These are phyloP conservation scores for Calosoma granatense DNA, from an alignment of 1,140 invertebrate species.

Conservation along the genomic window DNA sequence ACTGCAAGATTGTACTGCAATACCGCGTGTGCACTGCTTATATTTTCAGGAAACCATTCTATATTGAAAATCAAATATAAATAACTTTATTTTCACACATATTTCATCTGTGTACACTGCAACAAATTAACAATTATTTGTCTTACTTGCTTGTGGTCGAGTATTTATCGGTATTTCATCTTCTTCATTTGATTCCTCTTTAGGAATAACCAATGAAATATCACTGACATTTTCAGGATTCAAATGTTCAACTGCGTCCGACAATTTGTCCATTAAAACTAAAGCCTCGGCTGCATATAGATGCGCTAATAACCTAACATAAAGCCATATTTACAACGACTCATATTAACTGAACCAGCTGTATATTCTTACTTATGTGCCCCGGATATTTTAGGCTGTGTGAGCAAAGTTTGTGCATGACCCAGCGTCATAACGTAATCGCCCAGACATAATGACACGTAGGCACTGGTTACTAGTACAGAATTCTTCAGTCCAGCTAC, in stretches of 20 bases:
- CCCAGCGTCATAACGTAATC: conserved; percentile 74
- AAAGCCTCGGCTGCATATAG: conserved; percentile 84
- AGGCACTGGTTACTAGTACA: conserved; percentile 68
- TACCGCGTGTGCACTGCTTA: conserved; percentile 53
- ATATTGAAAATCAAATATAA: conserved; percentile 23
- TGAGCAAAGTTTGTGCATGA: conserved; percentile 59
- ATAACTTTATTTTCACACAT: background rate
- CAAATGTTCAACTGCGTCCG: conserved; percentile 75
- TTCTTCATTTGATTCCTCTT: conserved; percentile 29
- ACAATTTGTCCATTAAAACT: conserved; percentile 71
- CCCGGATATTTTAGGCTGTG: conserved; percentile 51
- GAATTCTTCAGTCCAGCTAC: conserved; percentile 48
- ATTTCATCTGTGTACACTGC: conserved; percentile 6
- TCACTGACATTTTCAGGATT: conserved; percentile 66
- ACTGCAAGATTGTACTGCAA: conserved; percentile 74
- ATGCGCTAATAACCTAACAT: conserved; percentile 64
- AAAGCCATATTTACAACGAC: conserved; percentile 9
- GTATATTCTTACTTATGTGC: conserved; percentile 45
- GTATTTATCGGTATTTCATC: conserved; percentile 34
- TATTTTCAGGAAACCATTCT: conserved; percentile 60
- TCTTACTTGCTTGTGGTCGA: conserved; percentile 30
- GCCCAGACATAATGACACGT: conserved; percentile 73
- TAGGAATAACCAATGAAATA: conserved; percentile 36
- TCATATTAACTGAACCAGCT: conserved; percentile 19
- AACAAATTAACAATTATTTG: conserved; percentile 16